Evolutionary conservation across 2,888 invertebrate species (phyloP).

Genomic region (Dyspetes luteomarginatus): DNA sequence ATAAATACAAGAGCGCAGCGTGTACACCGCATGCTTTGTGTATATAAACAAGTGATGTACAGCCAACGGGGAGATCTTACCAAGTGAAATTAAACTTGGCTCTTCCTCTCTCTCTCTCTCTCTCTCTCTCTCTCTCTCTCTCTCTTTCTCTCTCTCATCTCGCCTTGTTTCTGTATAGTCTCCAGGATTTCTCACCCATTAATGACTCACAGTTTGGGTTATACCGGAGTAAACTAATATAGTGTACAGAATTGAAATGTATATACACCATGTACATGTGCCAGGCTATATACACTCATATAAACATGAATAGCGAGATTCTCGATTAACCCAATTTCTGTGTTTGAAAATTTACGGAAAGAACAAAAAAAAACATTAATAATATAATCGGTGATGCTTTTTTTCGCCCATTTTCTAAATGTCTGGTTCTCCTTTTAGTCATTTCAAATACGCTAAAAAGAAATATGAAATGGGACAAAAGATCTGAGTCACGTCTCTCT

Average conservation of each 20-base stretch:
- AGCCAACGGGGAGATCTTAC: slow-evolving; percentile 2
- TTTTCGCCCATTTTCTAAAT: too few relatives aligned
- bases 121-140: background rate
- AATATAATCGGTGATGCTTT: too few relatives aligned
- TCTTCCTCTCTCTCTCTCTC: background rate
- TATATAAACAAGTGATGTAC: background rate
- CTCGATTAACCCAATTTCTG: too few relatives aligned
- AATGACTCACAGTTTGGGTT: slow-evolving; percentile 27
- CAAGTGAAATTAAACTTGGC: slow-evolving; percentile 56
- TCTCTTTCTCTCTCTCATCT: background rate
- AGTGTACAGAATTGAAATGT: background rate
- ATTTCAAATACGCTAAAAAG: too few relatives aligned
- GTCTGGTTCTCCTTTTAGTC: too few relatives aligned
- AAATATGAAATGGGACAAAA: too few relatives aligned
- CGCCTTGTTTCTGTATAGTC: background rate
- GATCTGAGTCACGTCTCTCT: too few relatives aligned
- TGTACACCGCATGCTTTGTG: background rate
- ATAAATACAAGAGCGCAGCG: background rate
- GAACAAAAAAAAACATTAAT: too few relatives aligned
- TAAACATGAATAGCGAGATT: too few relatives aligned
- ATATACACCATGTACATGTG: too few relatives aligned
- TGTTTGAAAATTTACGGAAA: too few relatives aligned
- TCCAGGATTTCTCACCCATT: slow-evolving; percentile 18
- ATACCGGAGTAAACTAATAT: background rate
- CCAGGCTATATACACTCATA: too few relatives aligned